phyloP scores from a whole-genome alignment of 2,797 vertebrate genomes.

The Poecilia gillii region DNA sequence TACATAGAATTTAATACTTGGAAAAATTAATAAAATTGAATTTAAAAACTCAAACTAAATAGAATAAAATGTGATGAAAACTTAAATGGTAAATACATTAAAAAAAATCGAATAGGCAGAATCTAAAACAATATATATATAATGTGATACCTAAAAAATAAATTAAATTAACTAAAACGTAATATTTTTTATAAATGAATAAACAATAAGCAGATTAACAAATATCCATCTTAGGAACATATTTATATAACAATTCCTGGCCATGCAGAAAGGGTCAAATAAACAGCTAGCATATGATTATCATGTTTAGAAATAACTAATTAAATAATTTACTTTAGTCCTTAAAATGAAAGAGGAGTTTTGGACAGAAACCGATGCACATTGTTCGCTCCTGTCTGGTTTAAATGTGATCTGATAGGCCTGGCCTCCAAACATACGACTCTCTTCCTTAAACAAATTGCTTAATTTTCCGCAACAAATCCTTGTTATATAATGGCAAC shows the following conservation, averaged over 20 bases:
- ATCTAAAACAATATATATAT: neutral
- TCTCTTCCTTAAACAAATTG: slow-evolving; percentile 73
- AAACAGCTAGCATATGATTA: neutral
- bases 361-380: slow-evolving; percentile 10
- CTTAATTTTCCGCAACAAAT: slow-evolving; percentile 70
- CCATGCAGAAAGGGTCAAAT: neutral
- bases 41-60: neutral
- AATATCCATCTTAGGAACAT: neutral
- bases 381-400: slow-evolving; percentile 19
- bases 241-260: neutral
- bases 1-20: neutral
- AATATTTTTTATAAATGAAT: neutral
- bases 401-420: slow-evolving; percentile 52
- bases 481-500: slow-evolving; percentile 60
- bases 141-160: neutral
- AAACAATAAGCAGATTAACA: neutral
- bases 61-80: neutral
- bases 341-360: neutral
- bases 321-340: neutral
- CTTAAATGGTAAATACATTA: neutral
- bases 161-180: neutral
- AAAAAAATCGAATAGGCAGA: neutral
- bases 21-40: neutral
- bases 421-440: slow-evolving; percentile 58
- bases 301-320: neutral